phyloP scores from a whole-genome alignment of 2,113 vertebrate genomes.

The Eira barbara region DNA sequence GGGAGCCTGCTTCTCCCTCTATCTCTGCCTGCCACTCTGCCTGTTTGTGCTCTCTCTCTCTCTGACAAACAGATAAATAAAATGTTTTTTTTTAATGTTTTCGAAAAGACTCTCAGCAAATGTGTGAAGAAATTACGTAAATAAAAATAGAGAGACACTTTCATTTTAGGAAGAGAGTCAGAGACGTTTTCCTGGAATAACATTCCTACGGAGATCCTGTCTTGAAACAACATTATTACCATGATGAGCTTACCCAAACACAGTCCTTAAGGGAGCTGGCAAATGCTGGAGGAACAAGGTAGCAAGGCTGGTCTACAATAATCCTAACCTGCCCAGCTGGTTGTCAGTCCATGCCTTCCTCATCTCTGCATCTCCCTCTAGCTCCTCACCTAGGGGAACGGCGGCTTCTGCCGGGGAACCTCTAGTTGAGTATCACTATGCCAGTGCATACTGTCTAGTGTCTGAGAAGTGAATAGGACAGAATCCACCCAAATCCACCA shows the following conservation, averaged over 20 bases:
- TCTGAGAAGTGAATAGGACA: background rate
- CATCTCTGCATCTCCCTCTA: background rate
- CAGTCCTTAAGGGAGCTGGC: background rate
- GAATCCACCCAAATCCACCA: background rate
- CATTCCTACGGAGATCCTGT: background rate
- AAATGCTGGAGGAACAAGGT: background rate
- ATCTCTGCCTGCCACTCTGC: no score
- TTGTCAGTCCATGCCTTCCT: background rate
- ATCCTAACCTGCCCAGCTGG: background rate
- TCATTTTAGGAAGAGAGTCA: background rate
- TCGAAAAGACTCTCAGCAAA: background rate
- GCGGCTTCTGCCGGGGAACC: background rate
- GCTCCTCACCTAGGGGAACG: background rate
- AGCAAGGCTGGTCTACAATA: accelerated
- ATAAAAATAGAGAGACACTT: background rate
- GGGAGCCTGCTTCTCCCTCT: no score
- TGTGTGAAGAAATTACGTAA: background rate
- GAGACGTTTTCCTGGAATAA: background rate
- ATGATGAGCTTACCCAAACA: background rate
- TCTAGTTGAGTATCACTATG: background rate
- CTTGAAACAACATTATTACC: background rate
- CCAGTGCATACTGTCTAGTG: background rate
- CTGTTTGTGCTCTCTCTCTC: no score
- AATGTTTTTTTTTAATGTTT: background rate
- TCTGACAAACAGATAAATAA: no score